Percentiles rank a stretch among this genome's conserved stretches.
These are phyloP conservation scores for Pachliopta kotzebuea DNA, from an alignment of 2,888 invertebrate species.

Conservation along the genomic window DNA sequence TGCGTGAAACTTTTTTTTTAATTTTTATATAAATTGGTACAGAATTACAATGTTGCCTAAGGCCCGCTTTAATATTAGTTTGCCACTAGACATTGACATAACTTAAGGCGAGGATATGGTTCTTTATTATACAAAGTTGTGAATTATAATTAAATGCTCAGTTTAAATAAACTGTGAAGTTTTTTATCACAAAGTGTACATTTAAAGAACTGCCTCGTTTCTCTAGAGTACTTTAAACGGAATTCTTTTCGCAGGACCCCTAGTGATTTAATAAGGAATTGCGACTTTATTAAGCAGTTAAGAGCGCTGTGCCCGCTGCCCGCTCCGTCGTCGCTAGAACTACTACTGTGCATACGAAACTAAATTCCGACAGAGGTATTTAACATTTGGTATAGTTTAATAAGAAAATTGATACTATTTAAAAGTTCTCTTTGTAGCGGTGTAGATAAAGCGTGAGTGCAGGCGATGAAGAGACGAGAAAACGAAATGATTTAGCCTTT, in stretches of 20 bases:
- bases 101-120: too few relatives aligned
- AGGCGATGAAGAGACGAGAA: too few relatives aligned
- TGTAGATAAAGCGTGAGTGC: too few relatives aligned
- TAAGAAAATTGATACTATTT: too few relatives aligned
- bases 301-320: conserved; percentile 34
- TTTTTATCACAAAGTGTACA: conserved; percentile 5
- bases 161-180: conserved; percentile 5
- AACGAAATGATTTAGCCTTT: too few relatives aligned
- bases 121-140: too few relatives aligned
- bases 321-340: conserved; percentile 46
- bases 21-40: too few relatives aligned
- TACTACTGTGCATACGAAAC: conserved; percentile 57
- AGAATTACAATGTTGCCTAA: too few relatives aligned
- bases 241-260: conserved; percentile 25
- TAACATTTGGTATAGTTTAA: conserved; percentile 35
- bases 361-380: conserved; percentile 39
- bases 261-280: conserved; percentile 33
- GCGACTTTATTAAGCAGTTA: conserved; percentile 36
- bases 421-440: too few relatives aligned
- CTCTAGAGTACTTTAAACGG: conserved; percentile 18
- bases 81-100: too few relatives aligned
- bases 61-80: too few relatives aligned
- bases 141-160: not conserved
- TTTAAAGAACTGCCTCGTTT: conserved; percentile 3
- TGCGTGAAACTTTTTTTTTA: too few relatives aligned